phyloP scores from a whole-genome alignment of 2,888 invertebrate species.

The Epinotia ramella region DNA sequence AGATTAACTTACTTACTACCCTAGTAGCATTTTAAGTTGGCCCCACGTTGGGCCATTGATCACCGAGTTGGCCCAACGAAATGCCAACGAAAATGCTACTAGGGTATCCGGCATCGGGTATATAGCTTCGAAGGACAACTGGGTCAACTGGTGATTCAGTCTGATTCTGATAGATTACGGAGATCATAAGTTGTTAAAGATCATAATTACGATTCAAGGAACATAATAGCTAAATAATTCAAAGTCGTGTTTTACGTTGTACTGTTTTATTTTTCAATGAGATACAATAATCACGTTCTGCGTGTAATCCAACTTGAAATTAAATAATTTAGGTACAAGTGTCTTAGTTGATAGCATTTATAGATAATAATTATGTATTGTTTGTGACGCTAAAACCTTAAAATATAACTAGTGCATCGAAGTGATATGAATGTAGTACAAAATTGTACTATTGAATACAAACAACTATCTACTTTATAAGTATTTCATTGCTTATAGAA shows the following conservation, averaged over 20 bases:
- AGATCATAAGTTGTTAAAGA: too few species aligned
- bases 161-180: conserved; percentile 37
- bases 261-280: conserved; percentile 74
- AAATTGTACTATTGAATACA: conserved; percentile 51
- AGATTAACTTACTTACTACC: too few species aligned
- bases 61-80: too few species aligned
- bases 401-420: conserved; percentile 66
- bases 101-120: too few species aligned
- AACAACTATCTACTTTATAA: conserved; percentile 50
- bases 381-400: conserved; percentile 67
- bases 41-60: too few species aligned
- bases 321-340: conserved; percentile 67
- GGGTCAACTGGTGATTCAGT: conserved; percentile 31
- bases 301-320: conserved; percentile 63
- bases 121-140: conserved; percentile 14
- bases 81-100: too few species aligned
- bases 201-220: conserved; percentile 47
- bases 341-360: conserved; percentile 65
- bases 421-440: conserved; percentile 67
- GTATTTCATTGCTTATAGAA: conserved; percentile 54
- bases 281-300: conserved; percentile 65
- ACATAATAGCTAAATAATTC: conserved; percentile 47
- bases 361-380: conserved; percentile 49
- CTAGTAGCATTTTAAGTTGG: too few species aligned
- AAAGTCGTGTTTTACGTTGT: conserved; percentile 56